Conservation (phyloP, 2,797 vertebrate species). For the Ceryle rudis region DNA sequence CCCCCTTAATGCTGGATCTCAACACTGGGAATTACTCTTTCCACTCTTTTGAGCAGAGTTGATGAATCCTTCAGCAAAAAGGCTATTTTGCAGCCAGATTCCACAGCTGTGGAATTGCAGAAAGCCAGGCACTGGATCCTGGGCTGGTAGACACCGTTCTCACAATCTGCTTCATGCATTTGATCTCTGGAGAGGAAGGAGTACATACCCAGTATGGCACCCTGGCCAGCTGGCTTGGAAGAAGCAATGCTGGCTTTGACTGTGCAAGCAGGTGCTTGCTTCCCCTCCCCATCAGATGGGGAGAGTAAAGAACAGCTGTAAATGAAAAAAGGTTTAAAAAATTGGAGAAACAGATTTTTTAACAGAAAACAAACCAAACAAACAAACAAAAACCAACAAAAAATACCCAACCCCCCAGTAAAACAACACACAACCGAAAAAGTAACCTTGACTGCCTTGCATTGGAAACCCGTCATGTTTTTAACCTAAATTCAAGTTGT, state of each 20-base stretch:
- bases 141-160: constrained; percentile 47
- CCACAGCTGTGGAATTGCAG: constrained; percentile 69
- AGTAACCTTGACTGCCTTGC: neutral
- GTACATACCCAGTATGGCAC: constrained; percentile 33
- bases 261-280: constrained; percentile 68
- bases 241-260: constrained; percentile 68
- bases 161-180: constrained; percentile 28
- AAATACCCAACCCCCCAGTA: neutral
- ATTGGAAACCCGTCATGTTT: neutral
- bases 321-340: constrained; percentile 24
- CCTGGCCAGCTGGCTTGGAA: constrained; percentile 64
- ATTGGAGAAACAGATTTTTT: neutral
- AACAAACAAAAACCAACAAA: neutral
- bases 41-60: constrained; percentile 9
- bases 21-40: neutral
- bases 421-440: neutral
- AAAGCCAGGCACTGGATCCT: constrained; percentile 60
- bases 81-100: constrained; percentile 56
- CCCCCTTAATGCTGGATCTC: neutral
- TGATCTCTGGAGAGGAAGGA: constrained; percentile 64
- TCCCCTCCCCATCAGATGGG: constrained; percentile 57
- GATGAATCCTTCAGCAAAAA: constrained; percentile 42
- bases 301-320: constrained; percentile 74
- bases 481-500: constrained; percentile 23
- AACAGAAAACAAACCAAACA: neutral